A percentile compares a stretch with the other conserved stretches of the same genome.
Conservation (phyloP, 1,140 invertebrate genomes). For the Samia ricini region DNA sequence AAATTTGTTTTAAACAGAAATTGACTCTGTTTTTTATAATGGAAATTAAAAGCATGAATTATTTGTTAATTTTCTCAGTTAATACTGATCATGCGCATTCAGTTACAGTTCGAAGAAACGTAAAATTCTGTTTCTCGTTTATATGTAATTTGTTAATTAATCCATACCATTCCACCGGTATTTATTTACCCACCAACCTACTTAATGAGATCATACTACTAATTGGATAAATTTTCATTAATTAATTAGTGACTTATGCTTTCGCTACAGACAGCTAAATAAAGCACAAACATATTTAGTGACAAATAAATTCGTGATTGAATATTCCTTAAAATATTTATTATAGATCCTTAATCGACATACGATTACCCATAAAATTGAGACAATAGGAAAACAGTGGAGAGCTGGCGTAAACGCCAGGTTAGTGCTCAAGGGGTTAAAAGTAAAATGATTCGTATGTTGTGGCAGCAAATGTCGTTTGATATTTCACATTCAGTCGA, state of each 20-base stretch:
- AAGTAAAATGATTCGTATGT: too few relatives aligned
- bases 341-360: too few relatives aligned
- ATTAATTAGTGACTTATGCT: not conserved
- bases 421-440: too few relatives aligned
- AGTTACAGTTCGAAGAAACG: not conserved
- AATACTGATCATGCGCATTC: not conserved
- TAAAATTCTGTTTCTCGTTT: not conserved
- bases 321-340: too few relatives aligned
- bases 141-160: not conserved
- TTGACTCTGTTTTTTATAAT: not conserved
- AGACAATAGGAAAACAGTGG: too few relatives aligned
- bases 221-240: not conserved
- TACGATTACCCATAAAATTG: too few relatives aligned
- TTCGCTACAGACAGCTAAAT: too few relatives aligned
- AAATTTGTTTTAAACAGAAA: constrained; percentile 3
- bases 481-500: too few relatives aligned
- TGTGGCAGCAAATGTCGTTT: too few relatives aligned
- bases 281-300: too few relatives aligned
- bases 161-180: not conserved
- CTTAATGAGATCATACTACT: not conserved
- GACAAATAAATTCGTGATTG: too few relatives aligned
- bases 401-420: too few relatives aligned
- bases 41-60: not conserved
- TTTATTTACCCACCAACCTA: not conserved
- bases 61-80: not conserved